Conservation (phyloP, 2,888 invertebrate genomes). For the Philereme vetulata region DNA sequence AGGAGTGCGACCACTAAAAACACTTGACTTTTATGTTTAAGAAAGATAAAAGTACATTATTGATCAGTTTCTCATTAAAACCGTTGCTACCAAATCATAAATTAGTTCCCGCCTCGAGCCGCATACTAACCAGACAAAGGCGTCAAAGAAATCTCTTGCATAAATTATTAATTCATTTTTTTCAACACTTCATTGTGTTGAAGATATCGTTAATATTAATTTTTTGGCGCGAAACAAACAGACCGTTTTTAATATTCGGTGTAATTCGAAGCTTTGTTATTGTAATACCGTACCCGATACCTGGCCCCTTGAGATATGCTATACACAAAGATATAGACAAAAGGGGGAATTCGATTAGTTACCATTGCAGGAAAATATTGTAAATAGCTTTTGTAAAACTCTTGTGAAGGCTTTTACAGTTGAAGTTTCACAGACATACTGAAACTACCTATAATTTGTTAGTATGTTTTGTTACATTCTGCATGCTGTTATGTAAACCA, state of each 20-base stretch:
- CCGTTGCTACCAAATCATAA: constrained; percentile 21
- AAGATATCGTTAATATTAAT: constrained; percentile 84
- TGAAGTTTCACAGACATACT: too few relatives aligned
- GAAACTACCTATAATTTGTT: too few relatives aligned
- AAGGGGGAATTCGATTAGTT: constrained; percentile 23
- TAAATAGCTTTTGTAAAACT: constrained; percentile 13
- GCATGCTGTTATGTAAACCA: too few relatives aligned
- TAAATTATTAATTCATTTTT: constrained; percentile 74
- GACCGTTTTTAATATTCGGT: constrained; percentile 72
- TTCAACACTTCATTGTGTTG: constrained; percentile 73
- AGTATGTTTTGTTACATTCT: too few relatives aligned
- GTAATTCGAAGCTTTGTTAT: constrained; percentile 75
- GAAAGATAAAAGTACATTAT: neutral
- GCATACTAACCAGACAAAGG: constrained; percentile 62
- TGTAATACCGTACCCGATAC: constrained; percentile 62
- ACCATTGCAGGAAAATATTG: constrained; percentile 23
- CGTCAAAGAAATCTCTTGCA: constrained; percentile 78
- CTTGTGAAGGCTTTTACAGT: neutral
- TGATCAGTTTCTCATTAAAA: constrained; percentile 21
- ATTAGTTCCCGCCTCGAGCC: constrained; percentile 42
- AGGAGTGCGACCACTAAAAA: too few relatives aligned
- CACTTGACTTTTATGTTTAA: too few relatives aligned
- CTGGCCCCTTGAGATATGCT: constrained; percentile 31
- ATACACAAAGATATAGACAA: constrained; percentile 17
- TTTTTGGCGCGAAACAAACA: constrained; percentile 80